phyloP scores from a whole-genome alignment of 2,888 invertebrate genomes.

The Platerodrilus igneus region DNA sequence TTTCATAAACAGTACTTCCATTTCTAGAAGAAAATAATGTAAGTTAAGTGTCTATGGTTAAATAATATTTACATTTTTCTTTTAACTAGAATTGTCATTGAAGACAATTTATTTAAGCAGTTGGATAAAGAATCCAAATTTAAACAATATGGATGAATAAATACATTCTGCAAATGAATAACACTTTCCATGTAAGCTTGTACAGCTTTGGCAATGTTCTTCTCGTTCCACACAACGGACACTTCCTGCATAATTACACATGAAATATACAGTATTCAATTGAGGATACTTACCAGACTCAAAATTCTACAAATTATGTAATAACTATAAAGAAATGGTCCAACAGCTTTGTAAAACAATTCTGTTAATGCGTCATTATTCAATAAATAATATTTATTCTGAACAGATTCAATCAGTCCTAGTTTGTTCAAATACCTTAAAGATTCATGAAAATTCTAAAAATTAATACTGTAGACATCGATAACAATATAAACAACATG shows the following conservation, averaged over 20 bases:
- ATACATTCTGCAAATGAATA: conserved; percentile 42
- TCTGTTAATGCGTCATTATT: conserved; percentile 50
- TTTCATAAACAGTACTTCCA: conserved; percentile 27
- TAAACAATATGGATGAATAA: conserved; percentile 67
- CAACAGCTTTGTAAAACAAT: conserved; percentile 57
- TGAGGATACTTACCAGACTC: conserved; percentile 48
- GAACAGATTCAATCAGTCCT: conserved; percentile 35
- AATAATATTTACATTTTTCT: conserved; percentile 35
- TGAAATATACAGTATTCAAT: conserved; percentile 15
- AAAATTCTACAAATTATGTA: conserved; percentile 50
- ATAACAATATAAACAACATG: too few species aligned
- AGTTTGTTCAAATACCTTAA: conserved; percentile 41
- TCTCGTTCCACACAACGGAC: conserved; percentile 47
- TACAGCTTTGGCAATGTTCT: conserved; percentile 52
- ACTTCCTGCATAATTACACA: conserved; percentile 32
- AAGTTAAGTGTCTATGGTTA: neutral
- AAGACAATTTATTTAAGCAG: conserved; percentile 54
- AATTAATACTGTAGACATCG: too few species aligned
- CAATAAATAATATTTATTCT: conserved; percentile 39
- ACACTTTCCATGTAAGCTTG: conserved; percentile 58
- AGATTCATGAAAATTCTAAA: conserved; percentile 49
- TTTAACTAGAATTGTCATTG: conserved; percentile 45
- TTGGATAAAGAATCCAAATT: conserved; percentile 62
- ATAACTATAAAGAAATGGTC: conserved; percentile 62
- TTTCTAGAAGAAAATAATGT: conserved; percentile 17